Conservation (phyloP, 2,113 vertebrate species). For the Corynorhinus townsendii region DNA sequence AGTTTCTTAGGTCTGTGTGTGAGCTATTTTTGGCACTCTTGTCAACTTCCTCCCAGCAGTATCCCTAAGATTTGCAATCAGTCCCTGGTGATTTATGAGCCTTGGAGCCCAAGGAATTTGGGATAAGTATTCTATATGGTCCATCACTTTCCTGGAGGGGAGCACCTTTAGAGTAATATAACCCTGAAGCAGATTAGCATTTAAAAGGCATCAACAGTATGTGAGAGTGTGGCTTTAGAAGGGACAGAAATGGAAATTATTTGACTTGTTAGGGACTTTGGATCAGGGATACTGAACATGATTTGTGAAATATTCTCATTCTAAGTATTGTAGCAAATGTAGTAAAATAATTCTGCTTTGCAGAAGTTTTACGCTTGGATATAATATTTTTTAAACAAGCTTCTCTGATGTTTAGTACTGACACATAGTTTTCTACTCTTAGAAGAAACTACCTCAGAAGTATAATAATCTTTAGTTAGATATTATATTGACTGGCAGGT, state of each 20-base stretch:
- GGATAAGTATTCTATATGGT: not conserved
- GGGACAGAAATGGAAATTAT: not conserved
- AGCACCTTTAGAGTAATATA: not conserved
- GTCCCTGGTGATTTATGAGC: not conserved
- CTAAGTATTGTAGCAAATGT: not conserved
- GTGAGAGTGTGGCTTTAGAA: not conserved
- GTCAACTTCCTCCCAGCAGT: not conserved
- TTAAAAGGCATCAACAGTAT: not conserved
- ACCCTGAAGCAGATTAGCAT: not conserved
- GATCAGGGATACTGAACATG: not conserved
- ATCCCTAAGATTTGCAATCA: not conserved
- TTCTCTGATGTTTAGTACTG: not conserved
- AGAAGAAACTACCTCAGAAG: not conserved
- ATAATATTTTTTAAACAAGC: not conserved
- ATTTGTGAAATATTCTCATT: not conserved
- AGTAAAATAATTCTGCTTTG: not conserved
- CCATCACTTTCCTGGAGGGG: not conserved
- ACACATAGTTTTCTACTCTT: no score
- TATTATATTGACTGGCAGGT: not conserved
- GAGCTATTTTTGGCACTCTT: not conserved
- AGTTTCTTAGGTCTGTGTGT: not conserved
- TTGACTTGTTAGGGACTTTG: not conserved
- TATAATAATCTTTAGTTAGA: not conserved
- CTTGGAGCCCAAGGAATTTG: not conserved
- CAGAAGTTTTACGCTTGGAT: not conserved